Evolutionary conservation across 2,888 invertebrate genomes (phyloP), one percentile per base, ranked within the genome.

Genomic region (Apamea monoglypha): DNA sequence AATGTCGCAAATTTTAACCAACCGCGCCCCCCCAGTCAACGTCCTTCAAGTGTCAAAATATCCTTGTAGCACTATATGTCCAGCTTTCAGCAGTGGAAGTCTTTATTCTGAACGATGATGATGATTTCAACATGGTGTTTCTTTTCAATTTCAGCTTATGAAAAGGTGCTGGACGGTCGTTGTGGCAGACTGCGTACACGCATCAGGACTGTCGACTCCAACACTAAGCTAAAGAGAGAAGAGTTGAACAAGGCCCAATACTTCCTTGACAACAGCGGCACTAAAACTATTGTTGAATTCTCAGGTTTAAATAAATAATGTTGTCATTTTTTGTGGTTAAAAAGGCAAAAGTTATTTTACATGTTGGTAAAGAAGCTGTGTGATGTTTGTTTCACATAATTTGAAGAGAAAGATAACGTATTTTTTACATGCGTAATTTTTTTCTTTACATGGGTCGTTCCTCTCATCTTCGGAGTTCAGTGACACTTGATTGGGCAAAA

Each of bases 151-250:
- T 21, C 95, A 96, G 96, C 93, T 32, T 97, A 93, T 86, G 96
- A 96, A 87, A 96, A 95, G 84, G 87, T 96, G 12, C 88, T 94
- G 32, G 96, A 96, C 71, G 96, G 97, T 3, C 94, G 95, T 4
- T 97, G 97, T 86, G 94, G 96, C 21, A 93, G 92, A 80, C 90
- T 97, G n/a, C 95, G 96, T 21, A 96, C 95, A 1, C 94, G 96
- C 76, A 96, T 97, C 78, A 92, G 92, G n/a, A 92, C 95, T 0
- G 83, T 96, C 32, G 96, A 95, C 86, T 91, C 92, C 29, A 91
- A 93, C 67, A 91, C 89, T 21, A 96, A 96, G 83, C 88, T 97
- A 7, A 95, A 93, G 70, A 93, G 93, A 71, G 93, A 94, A 29
- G 96, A 97, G 75, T 88, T 96, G 18, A 94, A 94, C 82, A 96